phyloP scores from a whole-genome alignment of 2,797 vertebrate genomes.

The Enteromius afrohamiltoni region DNA sequence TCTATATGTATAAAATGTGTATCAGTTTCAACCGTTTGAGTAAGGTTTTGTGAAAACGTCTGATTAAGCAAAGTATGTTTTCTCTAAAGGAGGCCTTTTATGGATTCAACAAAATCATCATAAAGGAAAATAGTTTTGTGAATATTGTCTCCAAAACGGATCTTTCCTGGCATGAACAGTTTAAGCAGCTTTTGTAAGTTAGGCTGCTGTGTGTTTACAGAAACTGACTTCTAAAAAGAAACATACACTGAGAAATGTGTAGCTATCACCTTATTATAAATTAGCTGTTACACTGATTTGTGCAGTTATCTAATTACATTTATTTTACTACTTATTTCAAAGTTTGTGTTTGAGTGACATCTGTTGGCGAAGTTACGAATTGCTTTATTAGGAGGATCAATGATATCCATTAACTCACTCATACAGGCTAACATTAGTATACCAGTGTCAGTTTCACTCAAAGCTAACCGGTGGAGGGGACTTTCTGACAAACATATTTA shows the following conservation, averaged over 20 bases:
- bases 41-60: too few species aligned
- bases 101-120: not conserved
- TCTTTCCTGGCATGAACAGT: not conserved
- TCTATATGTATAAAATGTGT: too few species aligned
- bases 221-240: not conserved
- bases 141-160: not conserved
- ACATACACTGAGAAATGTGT: not conserved
- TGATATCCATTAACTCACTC: not conserved
- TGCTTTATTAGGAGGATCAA: not conserved
- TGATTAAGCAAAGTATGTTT: too few species aligned
- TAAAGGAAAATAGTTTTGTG: not conserved
- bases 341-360: constrained; percentile 34
- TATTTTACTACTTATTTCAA: too few species aligned
- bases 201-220: not conserved
- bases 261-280: not conserved
- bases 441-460: not conserved
- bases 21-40: too few species aligned
- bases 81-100: too few species aligned
- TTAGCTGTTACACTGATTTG: rapidly evolving
- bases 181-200: not conserved
- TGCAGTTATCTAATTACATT: not conserved
- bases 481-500: not conserved
- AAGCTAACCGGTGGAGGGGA: too few species aligned
- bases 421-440: not conserved
- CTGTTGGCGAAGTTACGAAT: constrained; percentile 19